Percentiles rank a stretch among this genome's conserved stretches.
Conservation (phyloP, 1,140 invertebrate genomes). For the Drosophila sucinea region DNA sequence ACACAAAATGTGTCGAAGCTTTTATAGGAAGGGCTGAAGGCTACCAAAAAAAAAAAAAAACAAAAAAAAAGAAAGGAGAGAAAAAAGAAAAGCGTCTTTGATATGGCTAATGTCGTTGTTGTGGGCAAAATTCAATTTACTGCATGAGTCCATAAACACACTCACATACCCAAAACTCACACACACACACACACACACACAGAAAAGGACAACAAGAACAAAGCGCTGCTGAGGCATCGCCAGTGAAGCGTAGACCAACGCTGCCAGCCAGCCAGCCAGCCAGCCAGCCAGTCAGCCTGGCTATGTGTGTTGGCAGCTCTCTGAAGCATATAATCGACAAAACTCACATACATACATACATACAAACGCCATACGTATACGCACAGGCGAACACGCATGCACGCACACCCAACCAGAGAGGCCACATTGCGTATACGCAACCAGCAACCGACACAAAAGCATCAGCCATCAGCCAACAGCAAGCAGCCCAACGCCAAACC, state of each 20-base stretch:
- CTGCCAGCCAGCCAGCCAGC: not conserved
- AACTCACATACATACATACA: constrained; percentile 31
- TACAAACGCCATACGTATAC: not conserved
- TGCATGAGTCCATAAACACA: constrained; percentile 72
- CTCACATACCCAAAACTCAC: constrained; percentile 25
- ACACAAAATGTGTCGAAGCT: constrained; percentile 25
- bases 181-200: constrained; percentile 16
- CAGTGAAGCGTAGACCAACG: constrained; percentile 45
- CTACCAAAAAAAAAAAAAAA: not conserved
- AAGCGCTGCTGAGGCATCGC: constrained; percentile 40
- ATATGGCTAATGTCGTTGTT: constrained; percentile 79
- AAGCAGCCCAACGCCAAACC: constrained; percentile 56
- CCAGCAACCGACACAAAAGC: constrained; percentile 55
- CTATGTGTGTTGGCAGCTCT: constrained; percentile 70
- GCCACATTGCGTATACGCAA: constrained; percentile 53
- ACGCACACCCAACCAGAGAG: not conserved
- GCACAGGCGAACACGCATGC: not conserved
- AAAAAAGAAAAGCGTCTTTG: constrained; percentile 28
- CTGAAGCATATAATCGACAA: constrained; percentile 79
- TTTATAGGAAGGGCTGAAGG: not conserved
- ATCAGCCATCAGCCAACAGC: constrained; percentile 19
- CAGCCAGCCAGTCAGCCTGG: constrained; percentile 16
- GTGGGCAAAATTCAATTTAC: constrained; percentile 80
- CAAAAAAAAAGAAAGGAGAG: not conserved
- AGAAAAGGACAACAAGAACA: constrained; percentile 31